Evolutionary conservation across 2,888 invertebrate genomes (phyloP), one percentile per base, ranked within the genome.

Genomic region (Hartigia nigra): DNA sequence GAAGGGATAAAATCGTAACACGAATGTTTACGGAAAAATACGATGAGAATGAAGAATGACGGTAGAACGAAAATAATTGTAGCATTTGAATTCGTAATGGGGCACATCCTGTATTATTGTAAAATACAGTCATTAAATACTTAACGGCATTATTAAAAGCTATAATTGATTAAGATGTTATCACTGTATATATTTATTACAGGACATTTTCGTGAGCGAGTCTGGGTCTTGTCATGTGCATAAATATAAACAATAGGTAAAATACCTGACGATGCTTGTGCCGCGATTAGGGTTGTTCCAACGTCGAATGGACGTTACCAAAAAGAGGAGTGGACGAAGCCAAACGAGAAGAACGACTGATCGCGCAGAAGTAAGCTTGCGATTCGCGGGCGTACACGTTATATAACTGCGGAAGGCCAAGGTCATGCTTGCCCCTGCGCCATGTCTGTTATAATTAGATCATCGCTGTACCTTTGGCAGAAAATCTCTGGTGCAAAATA

Each of bases 371-470:
- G 86, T 88, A 84, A 85, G 87, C 86, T 86, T 78, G 81, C 80
- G 81, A 83, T 85, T 85, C 84, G 81, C 82, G 78, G 79, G 87
- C 82, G 84, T 84, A 84, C 87, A 84, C 87, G 81, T 89, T 89
- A 89, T 89, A 89, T 89, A 89, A 89, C 85, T 84, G 85, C 86
- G 82, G 86, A 89, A 89, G 89, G 89, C 89, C 89, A 89, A 89
- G 89, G 89, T 88, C 85, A 84, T 77, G 84, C 86, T 87, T 86
- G 84, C 83, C 83, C 86, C 85, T 80, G 81, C 83, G 82, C 81
- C 82, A 85, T 84, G 80, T 78, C 81, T 83, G 85, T 88, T 89
- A 89, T 89, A 85, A 89, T 88, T 89, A 89, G 89, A 84, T 78
- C 84, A 79, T 79, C 80, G 74, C 79, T 77, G 83, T 77, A 84